Base-by-base conservation (phyloP, 2,797 vertebrate genomes). In the Halcyon smyrnensis region DNA sequence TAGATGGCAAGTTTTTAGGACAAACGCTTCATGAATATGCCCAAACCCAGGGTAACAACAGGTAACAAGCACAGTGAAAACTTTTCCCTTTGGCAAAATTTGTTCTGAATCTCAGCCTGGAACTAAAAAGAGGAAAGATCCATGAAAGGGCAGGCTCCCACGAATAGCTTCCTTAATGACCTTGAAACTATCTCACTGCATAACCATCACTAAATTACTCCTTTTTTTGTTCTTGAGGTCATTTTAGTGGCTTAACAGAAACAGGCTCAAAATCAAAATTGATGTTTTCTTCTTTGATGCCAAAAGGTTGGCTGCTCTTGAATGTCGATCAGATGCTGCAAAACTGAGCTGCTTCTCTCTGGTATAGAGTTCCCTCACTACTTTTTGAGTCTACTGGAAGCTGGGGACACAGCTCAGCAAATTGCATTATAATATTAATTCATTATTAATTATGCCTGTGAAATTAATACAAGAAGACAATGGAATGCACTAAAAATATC, bases 121-220 rank as follows among this genome's bases (percentile, higher is more conserved):
- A 91, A 71, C 59, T 62, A 68, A 85, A 73, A 70, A 64, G 39
- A 77, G n/a, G 37, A 93, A 91, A 67, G 50, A 89, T 71, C 68
- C 37, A 19, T 75, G 69, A 54, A 87, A 81, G 50, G 60, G 86
- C 89, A 89, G 80, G 57, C 65, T 94, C 68, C 78, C 75, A 89
- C 83, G 32, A 92, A 94, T 83, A 93, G 92, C 69, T 77, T 92
- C 53, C 68, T 89, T 93, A 85, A 93, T 87, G 90, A 85, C 50
- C 90, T 89, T 65, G 71, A 95, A 92, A 59, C n/a, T 87, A 43
- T 92, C 90, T 87, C 60, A 83, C 50, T 91, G 43, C 39, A 41
- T 69, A 92, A 83, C 34, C 68, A 65, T 82, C 87, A 39, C 51
- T 78, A 74, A 95, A 91, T 85, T 65, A 59, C 46, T 89, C 41